Percentiles rank a stretch among this genome's conserved stretches.
Conservation (phyloP, 2,797 vertebrate species). For the Ataeniobius toweri region DNA sequence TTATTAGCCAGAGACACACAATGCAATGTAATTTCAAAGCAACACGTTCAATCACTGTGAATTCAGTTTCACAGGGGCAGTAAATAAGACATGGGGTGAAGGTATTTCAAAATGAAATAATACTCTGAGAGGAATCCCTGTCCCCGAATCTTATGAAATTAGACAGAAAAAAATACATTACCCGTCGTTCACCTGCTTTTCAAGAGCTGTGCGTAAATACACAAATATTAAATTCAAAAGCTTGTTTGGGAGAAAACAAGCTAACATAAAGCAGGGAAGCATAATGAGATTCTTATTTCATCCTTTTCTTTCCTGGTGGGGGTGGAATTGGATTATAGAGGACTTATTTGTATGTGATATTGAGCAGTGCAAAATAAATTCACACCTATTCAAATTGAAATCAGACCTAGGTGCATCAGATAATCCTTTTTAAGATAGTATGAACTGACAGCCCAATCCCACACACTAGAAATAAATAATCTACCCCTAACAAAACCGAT, state of each 20-base stretch:
- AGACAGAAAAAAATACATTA: conserved; percentile 70
- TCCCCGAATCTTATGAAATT: conserved; percentile 73
- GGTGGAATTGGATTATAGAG: conserved; percentile 85
- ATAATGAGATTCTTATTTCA: conserved; percentile 84
- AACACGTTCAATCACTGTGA: conserved; percentile 74
- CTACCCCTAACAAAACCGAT: conserved; percentile 66
- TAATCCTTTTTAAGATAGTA: conserved; percentile 85
- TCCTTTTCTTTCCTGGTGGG: conserved; percentile 71
- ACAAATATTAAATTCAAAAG: conserved; percentile 74
- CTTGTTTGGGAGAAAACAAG: conserved; percentile 76
- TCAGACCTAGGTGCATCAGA: conserved; percentile 84
- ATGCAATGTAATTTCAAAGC: conserved; percentile 80
- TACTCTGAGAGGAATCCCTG: conserved; percentile 66
- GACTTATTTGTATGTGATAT: conserved; percentile 84
- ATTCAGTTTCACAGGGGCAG: conserved; percentile 69
- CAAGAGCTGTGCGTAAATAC: conserved; percentile 72
- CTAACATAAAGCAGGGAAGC: conserved; percentile 76
- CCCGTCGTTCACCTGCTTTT: conserved; percentile 68
- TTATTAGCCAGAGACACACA: conserved; percentile 81
- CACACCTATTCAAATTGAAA: conserved; percentile 88
- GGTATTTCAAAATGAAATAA: conserved; percentile 76
- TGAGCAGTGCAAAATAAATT: conserved; percentile 85
- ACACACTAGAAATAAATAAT: conserved; percentile 79
- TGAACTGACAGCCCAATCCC: conserved; percentile 80
- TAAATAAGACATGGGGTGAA: conserved; percentile 72